Conservation (phyloP, 2,797 vertebrate genomes). For the Gymnodraco acuticeps region DNA sequence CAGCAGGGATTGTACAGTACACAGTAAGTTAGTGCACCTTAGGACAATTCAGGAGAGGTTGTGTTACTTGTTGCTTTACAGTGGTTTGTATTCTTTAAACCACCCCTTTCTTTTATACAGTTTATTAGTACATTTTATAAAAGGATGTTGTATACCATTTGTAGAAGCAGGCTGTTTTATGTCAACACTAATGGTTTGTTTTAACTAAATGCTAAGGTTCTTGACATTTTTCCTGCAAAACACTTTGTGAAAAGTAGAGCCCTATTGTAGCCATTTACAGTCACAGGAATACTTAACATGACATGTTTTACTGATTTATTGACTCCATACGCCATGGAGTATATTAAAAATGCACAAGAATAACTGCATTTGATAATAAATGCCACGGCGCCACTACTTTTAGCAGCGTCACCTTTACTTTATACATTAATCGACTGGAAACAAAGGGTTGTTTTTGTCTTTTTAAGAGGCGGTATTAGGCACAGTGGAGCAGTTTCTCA, state of each 20-base stretch:
- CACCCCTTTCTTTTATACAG: background rate
- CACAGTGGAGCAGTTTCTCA: slow-evolving; percentile 50
- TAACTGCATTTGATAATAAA: slow-evolving; percentile 22
- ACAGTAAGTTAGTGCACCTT: background rate
- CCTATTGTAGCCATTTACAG: background rate
- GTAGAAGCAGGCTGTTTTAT: background rate
- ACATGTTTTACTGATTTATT: slow-evolving; percentile 9
- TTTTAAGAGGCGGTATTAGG: slow-evolving; percentile 50
- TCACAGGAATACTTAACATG: background rate
- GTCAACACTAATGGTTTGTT: background rate
- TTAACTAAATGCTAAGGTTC: background rate
- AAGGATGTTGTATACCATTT: background rate
- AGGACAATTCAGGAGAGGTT: background rate
- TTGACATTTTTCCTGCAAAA: background rate
- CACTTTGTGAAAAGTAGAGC: background rate
- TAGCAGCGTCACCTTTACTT: slow-evolving; percentile 28
- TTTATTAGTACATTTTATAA: background rate
- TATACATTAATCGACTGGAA: slow-evolving; percentile 13
- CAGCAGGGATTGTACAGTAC: background rate
- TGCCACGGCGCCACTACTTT: slow-evolving; percentile 5
- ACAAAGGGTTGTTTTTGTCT: slow-evolving; percentile 36
- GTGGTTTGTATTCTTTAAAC: background rate
- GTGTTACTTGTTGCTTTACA: background rate
- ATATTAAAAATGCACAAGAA: slow-evolving; percentile 27
- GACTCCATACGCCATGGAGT: slow-evolving; percentile 16